A percentile compares a stretch with the other conserved stretches of the same genome.
Conservation (phyloP, 2,797 vertebrate genomes). For the Leptoclinus maculatus region DNA sequence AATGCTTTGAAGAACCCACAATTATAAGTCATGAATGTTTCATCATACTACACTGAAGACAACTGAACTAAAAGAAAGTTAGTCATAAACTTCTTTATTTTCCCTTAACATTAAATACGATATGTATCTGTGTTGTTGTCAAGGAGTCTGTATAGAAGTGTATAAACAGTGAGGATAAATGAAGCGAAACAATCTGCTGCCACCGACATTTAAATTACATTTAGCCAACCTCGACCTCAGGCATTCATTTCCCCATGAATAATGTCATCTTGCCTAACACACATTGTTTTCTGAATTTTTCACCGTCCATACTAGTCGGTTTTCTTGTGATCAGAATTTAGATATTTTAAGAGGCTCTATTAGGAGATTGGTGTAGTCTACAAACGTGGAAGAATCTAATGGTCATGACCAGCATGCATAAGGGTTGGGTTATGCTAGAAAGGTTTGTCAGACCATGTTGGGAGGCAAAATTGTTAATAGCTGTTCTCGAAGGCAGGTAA, state of each 20-base stretch:
- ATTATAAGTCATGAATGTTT: not conserved
- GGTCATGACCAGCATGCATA: not conserved
- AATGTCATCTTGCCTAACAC: not conserved
- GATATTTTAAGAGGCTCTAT: not conserved
- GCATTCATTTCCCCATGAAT: slow-evolving; percentile 1
- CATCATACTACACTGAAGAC: not conserved
- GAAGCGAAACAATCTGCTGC: slow-evolving; percentile 19
- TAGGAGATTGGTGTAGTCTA: not conserved
- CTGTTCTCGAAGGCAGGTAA: not conserved
- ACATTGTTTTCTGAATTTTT: slow-evolving; percentile 15
- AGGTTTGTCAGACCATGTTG: not conserved
- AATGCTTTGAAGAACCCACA: not conserved
- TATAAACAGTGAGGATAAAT: not conserved
- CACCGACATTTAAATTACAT: slow-evolving; percentile 30
- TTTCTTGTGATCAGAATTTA: slow-evolving; percentile 1
- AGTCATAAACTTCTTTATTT: not conserved
- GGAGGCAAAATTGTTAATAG: not conserved
- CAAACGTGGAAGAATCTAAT: not conserved
- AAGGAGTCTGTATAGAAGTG: not conserved
- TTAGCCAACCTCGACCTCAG: slow-evolving; percentile 1
- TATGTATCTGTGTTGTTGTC: not conserved
- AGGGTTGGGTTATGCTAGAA: not conserved
- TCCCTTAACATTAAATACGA: not conserved
- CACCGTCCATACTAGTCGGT: not conserved
- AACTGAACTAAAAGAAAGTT: slow-evolving; percentile 2